A percentile compares a stretch with the other conserved stretches of the same genome.
phyloP scores from a whole-genome alignment of 2,797 vertebrate species.

The Danio albolineatus region DNA sequence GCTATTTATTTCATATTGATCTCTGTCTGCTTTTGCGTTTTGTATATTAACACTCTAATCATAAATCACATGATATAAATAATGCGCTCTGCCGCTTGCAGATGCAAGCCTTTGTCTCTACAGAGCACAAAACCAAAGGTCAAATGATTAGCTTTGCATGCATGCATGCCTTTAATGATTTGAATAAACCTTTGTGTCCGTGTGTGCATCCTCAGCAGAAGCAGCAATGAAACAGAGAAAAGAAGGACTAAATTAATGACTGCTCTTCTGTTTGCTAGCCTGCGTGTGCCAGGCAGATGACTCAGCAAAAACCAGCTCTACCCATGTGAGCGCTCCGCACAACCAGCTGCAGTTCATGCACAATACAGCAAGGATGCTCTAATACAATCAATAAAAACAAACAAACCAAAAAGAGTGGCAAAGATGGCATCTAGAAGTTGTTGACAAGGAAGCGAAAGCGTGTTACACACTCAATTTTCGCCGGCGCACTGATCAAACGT shows the following conservation, averaged over 20 bases:
- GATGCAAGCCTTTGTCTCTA: constrained; percentile 68
- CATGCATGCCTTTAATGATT: constrained; percentile 75
- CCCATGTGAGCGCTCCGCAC: constrained; percentile 50
- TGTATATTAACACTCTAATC: constrained; percentile 71
- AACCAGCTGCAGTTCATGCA: constrained; percentile 59
- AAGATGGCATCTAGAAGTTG: neutral
- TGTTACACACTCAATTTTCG: constrained; percentile 28
- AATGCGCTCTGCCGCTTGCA: constrained; percentile 72
- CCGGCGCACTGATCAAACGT: neutral
- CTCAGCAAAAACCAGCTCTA: constrained; percentile 68
- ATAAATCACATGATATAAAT: constrained; percentile 79
- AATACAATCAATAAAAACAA: constrained; percentile 45
- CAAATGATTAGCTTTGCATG: constrained; percentile 78
- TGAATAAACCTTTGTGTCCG: constrained; percentile 77
- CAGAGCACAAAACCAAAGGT: constrained; percentile 78
- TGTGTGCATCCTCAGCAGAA: constrained; percentile 78
- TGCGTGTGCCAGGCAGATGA: constrained; percentile 74
- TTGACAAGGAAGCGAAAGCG: constrained; percentile 9
- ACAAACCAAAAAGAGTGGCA: constrained; percentile 19
- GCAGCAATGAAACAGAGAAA: constrained; percentile 75
- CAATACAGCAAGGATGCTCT: constrained; percentile 52
- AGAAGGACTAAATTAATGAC: constrained; percentile 79
- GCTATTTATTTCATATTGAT: constrained; percentile 73
- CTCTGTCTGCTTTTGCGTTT: constrained; percentile 74
- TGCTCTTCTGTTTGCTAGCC: constrained; percentile 74